Percentiles rank a stretch among this genome's conserved stretches.
These are phyloP conservation scores for Sebastes glaucus DNA, from an alignment of 2,797 vertebrate genomes.

Conservation along the genomic window DNA sequence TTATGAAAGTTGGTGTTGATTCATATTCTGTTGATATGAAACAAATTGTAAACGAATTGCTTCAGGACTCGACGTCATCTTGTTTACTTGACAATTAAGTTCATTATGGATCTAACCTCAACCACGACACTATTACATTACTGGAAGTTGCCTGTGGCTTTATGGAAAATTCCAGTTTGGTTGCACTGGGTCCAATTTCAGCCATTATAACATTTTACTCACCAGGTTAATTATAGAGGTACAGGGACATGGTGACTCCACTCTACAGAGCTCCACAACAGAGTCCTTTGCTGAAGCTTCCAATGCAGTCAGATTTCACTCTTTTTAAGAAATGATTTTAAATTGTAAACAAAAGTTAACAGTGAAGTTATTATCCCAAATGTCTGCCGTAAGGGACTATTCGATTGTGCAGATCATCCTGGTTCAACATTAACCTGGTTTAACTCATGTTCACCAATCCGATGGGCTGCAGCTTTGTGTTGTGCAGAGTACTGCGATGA, in stretches of 20 bases:
- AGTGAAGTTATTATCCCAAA: background rate
- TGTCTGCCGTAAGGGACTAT: background rate
- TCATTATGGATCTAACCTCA: background rate
- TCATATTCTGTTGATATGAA: background rate
- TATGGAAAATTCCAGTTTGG: background rate
- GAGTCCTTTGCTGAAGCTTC: background rate
- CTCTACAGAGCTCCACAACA: background rate
- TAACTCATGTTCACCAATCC: background rate
- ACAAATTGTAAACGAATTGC: too few relatives aligned
- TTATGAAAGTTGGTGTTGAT: background rate
- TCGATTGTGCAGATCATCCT: background rate
- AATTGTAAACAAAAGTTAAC: background rate
- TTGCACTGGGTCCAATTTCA: background rate
- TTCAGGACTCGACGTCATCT: background rate
- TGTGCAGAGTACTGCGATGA: background rate
- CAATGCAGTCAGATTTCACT: background rate
- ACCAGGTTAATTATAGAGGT: conserved; percentile 14
- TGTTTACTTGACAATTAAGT: background rate
- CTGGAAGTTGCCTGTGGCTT: background rate
- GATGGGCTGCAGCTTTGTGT: background rate
- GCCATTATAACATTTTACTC: background rate
- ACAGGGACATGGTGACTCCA: background rate
- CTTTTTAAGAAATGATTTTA: background rate
- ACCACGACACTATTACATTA: background rate
- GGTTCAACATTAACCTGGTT: background rate